Evolutionary conservation across 2,113 vertebrate genomes (phyloP), one percentile per base, ranked within the genome.

Genomic region (Centrocercus urophasianus): DNA sequence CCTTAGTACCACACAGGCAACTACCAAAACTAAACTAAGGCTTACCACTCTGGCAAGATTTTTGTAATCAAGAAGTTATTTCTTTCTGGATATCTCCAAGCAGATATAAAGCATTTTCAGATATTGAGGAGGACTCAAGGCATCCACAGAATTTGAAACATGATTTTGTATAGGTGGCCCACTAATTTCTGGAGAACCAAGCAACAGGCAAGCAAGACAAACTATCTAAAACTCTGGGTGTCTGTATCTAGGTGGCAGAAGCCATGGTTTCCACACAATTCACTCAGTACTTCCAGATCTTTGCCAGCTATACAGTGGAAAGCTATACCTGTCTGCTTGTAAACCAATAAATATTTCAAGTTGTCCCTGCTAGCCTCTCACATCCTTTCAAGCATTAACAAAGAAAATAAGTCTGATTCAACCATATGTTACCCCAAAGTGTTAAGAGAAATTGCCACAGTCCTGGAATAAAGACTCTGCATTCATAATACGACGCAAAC

Each of bases 91-190:
- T 54, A 3, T 45, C 21, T n/a, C 34, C 61, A 42, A 69, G 34
- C 6, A 69, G 34, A 21, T 40, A 4, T 24, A 61, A 48, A 4
- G 42, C 17, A 10, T 82, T 48, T 14, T 66, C 30, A 32, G 28
- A 59, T 59, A n/a, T 12, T 59, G 30, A 12, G 56, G 56, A 59
- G 18, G 18, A 12, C n/a, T 18, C 30, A 59, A 59, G 27, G 43
- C 11, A n/a, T 28, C 18, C 34, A 18, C 38, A 43, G 45, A 28
- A 69, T 10, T 38, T 74, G 22, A 63, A n/a, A 30, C 10, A 32
- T 32, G 1, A 25, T 12, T 42, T 52, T 0, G 2, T 32, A n/a
- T 0, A 0, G 3, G 38, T 6, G 21, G 42, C 47, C 7, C 8
- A n/a, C 18, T 16, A 0, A 5, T 70, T 74, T 69, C 47, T 72